These are phyloP conservation scores for Cisticola juncidis DNA, from an alignment of 2,113 vertebrate species.

Conservation along the genomic window DNA sequence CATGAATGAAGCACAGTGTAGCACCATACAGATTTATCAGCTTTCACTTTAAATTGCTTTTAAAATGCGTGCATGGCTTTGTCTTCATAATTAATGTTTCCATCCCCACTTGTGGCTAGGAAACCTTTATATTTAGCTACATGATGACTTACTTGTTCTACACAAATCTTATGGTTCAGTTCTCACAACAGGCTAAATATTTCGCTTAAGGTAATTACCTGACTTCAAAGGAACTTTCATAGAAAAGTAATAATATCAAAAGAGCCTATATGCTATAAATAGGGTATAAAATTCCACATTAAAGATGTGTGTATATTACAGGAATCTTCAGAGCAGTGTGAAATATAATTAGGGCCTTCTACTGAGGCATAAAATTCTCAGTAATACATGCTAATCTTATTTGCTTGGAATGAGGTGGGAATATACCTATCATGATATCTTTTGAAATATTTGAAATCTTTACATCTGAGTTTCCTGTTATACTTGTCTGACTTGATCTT, in stretches of 20 bases:
- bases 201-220: constrained; percentile 58
- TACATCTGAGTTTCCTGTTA: constrained; percentile 18
- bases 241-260: constrained; percentile 67
- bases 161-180: constrained; percentile 11
- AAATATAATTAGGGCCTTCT: constrained; percentile 65
- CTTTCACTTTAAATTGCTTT: not conserved
- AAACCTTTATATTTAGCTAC: constrained; percentile 18
- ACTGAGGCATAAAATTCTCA: constrained; percentile 54
- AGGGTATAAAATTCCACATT: constrained; percentile 66
- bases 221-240: constrained; percentile 54
- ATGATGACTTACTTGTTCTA: constrained; percentile 40
- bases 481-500: constrained; percentile 35
- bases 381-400: constrained; percentile 51
- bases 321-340: constrained; percentile 50
- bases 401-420: constrained; percentile 57
- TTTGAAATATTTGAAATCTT: constrained; percentile 49
- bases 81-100: constrained; percentile 21
- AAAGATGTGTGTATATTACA: constrained; percentile 62
- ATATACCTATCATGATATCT: constrained; percentile 49
- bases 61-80: constrained; percentile 10
- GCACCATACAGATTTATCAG: not conserved
- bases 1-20: not conserved
- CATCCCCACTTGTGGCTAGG: not conserved
- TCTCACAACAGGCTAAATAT: constrained; percentile 60
- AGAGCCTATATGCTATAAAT: constrained; percentile 59